Evolutionary conservation across 2,888 invertebrate genomes (phyloP), one percentile per base, ranked within the genome.

Genomic region (Diploptera punctata): DNA sequence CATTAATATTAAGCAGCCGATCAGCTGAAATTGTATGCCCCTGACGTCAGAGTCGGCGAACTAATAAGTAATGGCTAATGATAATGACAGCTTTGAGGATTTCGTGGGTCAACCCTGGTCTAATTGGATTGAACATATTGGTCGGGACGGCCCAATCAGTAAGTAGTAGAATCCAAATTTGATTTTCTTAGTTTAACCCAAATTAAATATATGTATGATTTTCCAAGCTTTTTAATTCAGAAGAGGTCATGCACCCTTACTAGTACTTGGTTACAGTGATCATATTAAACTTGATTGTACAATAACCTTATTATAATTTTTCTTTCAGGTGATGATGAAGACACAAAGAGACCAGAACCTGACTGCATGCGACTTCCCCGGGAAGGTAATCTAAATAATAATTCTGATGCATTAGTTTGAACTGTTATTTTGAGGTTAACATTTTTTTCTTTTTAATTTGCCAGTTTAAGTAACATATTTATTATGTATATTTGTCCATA

Each of bases 1-100:
- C 10, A 33, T 7, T 10, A 10, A 7, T 10, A 33, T 33, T 21
- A 47, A 67, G 21, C 43, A 43, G 21, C 21, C 44, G 65, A 65
- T 57, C 57, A 57, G 57, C 57, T 57, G 57, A 57, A 57, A 57
- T 26, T 7, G 13, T 57, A 57, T 57, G 57, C 57, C 57, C 57
- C 31, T 57, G 57, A 57, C 57, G 57, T 57, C 57, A 57, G 57
- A 57, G 57, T 57, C 57, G 57, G 57, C 57, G 29, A 57, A 57
- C 57, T 57, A 29, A 29, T 24, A 57, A 57, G 57, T 57, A 31
- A 57, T 57, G 57, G 57, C 57, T 29, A 29, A 21, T n/a, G 2
- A 26, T 21, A 26, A n/a, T 26, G 57, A 57, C 29, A 57, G 57
- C 57, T n/a, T 16, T 29, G 24, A 4, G 29, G 29, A 29, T 57